Base-by-base conservation (phyloP, 2,113 vertebrate genomes). In the Erythrocebus patas region DNA sequence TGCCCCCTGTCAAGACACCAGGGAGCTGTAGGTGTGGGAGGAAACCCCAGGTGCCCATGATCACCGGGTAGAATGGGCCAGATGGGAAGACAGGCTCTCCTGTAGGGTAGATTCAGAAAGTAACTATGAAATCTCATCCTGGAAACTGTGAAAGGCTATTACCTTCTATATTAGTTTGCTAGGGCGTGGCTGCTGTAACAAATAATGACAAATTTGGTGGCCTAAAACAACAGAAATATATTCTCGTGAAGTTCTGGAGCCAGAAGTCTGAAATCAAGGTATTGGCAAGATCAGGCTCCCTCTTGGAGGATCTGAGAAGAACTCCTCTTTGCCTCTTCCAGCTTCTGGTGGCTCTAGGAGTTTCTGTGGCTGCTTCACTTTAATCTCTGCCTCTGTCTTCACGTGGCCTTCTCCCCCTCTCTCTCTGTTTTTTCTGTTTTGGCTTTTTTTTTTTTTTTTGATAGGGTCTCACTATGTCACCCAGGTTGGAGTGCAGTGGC, bases 221-320 rank as follows among this genome's bases (percentile, higher is more conserved):
- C 30, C 82, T 78, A 43, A 78, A 66, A 50, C 9, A 40, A 18
- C 27, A 80, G 40, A 68, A 84, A 16, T 52, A 3, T 43, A 40
- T 73, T 83, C 32, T 93, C 2, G 61, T 64, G n/a, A 18, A 59
- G 35, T 40, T 81, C 32, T 73, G 68, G 30, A 75, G 30, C 16
- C 7, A 5, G 35, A 93, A 68, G 52, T 59, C 40, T 12, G 10
- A 43, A 52, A 40, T 40, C 4, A 38, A 81, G 61, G 10, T 3
- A 1, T 6, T 4, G 10, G 38, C 11, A n/a, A 50, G 55, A n/a
- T 23, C 1, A 0, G 5, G 7, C 5, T 32, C 1, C 7, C 30
- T 64, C n/a, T 64, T 27, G 12, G 40, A 38, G 20, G 75, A 30
- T 76, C 43, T 48, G 45, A 14, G 43, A 45, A 48, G 14, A 48